phyloP scores from a whole-genome alignment of 1,140 invertebrate genomes.

The Caenorhabditis inopinata region DNA sequence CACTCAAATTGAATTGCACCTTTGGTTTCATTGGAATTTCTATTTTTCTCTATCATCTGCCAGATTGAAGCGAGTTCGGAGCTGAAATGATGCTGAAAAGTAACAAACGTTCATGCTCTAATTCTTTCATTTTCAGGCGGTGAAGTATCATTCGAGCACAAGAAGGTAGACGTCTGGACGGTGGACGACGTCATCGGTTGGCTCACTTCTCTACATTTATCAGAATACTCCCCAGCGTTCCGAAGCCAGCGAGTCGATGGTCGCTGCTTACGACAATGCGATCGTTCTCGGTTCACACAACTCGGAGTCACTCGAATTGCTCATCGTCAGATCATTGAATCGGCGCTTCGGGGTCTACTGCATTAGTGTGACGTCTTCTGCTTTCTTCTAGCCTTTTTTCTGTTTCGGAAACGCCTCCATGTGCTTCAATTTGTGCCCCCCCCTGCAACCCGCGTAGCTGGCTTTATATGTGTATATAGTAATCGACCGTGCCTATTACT shows the following conservation, averaged over 20 bases:
- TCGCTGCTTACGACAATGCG: slow-evolving; percentile 68
- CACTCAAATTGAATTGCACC: no score
- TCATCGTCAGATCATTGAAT: slow-evolving; percentile 71
- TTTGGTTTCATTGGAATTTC: no score
- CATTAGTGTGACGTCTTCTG: not conserved
- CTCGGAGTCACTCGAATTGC: slow-evolving; percentile 71
- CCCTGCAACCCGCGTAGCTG: slow-evolving; percentile 15
- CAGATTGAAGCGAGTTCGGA: no score
- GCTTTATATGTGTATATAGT: slow-evolving; percentile 29
- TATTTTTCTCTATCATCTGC: no score
- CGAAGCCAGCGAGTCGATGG: slow-evolving; percentile 68
- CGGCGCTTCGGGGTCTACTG: slow-evolving; percentile 44
- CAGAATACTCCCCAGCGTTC: slow-evolving; percentile 70
- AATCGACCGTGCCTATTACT: slow-evolving; percentile 1
- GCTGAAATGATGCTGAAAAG: no score
- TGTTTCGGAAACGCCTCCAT: no score
- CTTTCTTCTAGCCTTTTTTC: not conserved
- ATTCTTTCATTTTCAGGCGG: slow-evolving; percentile 40
- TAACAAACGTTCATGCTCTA: not conserved
- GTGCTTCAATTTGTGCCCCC: no score
- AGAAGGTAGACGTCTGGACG: slow-evolving; percentile 69
- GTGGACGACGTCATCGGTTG: slow-evolving; percentile 70
- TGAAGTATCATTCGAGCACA: slow-evolving; percentile 53
- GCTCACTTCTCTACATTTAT: slow-evolving; percentile 69
- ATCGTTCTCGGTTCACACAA: slow-evolving; percentile 69